Percentiles rank a stretch among this genome's conserved stretches.
Conservation (phyloP, 2,888 invertebrate genomes). For the Vesta saturnalis region DNA sequence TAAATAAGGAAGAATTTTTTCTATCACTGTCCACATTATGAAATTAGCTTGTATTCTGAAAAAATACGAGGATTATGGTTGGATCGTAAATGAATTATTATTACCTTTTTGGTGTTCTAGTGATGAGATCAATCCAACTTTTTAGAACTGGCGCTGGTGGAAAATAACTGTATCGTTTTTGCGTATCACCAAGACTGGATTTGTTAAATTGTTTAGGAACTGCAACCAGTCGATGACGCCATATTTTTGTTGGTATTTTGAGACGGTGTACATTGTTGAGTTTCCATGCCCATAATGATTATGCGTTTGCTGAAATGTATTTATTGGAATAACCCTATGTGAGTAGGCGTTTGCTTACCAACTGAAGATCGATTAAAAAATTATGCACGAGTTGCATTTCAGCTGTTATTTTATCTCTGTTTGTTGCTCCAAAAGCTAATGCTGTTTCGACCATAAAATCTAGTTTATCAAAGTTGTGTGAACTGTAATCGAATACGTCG, state of each 20-base stretch:
- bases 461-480: not conserved
- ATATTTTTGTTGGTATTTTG: constrained; percentile 6
- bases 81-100: not conserved
- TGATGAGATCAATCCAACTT: constrained; percentile 14
- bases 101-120: constrained; percentile 27
- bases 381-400: not conserved
- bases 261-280: not conserved
- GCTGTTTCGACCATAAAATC: constrained; percentile 18
- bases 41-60: constrained; percentile 28
- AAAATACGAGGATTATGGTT: not conserved
- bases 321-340: not conserved
- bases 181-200: not conserved
- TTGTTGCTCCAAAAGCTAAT: not conserved
- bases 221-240: constrained; percentile 5
- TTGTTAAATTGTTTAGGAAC: constrained; percentile 9
- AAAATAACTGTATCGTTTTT: constrained; percentile 14
- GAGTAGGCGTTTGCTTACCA: not conserved
- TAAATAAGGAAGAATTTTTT: constrained; percentile 14
- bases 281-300: not conserved
- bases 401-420: not conserved
- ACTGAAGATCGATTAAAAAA: not conserved
- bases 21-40: constrained; percentile 25
- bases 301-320: not conserved
- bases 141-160: constrained; percentile 2
- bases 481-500: constrained; percentile 10